A percentile compares a stretch with the other conserved stretches of the same genome.
Evolutionary conservation across 1,140 invertebrate genomes (phyloP).

Genomic region (Cotesia typhae): DNA sequence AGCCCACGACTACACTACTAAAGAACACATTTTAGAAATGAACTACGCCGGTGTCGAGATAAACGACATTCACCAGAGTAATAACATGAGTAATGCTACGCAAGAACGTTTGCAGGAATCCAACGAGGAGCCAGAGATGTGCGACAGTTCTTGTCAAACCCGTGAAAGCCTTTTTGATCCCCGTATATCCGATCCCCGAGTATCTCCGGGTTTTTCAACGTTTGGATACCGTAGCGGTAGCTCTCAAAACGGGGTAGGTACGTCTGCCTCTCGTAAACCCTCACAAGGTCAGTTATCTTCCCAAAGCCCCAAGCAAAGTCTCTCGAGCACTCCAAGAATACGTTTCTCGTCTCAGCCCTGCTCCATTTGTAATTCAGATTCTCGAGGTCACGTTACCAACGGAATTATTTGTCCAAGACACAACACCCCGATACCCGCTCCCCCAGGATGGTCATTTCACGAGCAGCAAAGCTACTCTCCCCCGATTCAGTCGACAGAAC

Average conservation of each 20-base stretch:
- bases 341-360: constrained; percentile 44
- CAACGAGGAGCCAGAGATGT: constrained; percentile 71
- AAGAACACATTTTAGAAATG: constrained; percentile 50
- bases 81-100: constrained; percentile 63
- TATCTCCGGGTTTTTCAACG: constrained; percentile 51
- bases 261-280: constrained; percentile 6
- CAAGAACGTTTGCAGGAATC: constrained; percentile 66
- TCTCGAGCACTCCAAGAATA: constrained; percentile 39
- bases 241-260: constrained; percentile 48
- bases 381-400: constrained; percentile 44
- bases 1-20: constrained; percentile 51
- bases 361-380: constrained; percentile 49
- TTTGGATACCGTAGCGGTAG: constrained; percentile 52
- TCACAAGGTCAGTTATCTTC: constrained; percentile 40
- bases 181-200: constrained; percentile 41
- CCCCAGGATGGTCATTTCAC: constrained; percentile 57
- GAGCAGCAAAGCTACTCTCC: constrained; percentile 46
- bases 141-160: constrained; percentile 82
- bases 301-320: constrained; percentile 33
- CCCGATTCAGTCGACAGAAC: constrained; percentile 30
- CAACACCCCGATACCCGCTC: constrained; percentile 56
- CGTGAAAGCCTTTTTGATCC: constrained; percentile 78
- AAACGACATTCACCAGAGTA: constrained; percentile 64
- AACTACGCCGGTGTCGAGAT: constrained; percentile 55
- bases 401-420: constrained; percentile 51